These are phyloP conservation scores for Rotaria magnacalcarata DNA, from an alignment of 2,888 invertebrate species.

Conservation along the genomic window DNA sequence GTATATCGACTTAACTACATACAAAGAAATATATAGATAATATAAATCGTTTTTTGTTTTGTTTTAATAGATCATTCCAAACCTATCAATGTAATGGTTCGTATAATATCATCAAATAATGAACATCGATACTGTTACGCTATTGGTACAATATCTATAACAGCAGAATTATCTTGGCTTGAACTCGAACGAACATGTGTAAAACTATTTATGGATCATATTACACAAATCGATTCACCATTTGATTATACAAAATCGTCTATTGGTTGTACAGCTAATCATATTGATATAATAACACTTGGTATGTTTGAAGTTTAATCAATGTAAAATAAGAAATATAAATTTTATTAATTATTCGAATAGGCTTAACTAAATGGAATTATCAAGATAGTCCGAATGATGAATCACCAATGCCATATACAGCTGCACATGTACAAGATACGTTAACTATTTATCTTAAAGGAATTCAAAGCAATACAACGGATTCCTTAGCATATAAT, in stretches of 20 bases:
- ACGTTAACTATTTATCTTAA: neutral
- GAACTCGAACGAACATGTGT: neutral
- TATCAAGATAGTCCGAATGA: slow-evolving; percentile 32
- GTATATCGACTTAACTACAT: neutral
- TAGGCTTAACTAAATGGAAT: slow-evolving; percentile 15
- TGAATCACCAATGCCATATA: neutral
- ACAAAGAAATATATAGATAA: no score
- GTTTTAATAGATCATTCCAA: neutral
- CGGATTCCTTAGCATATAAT: neutral
- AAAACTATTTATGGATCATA: neutral
- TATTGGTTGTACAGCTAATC: slow-evolving; percentile 4
- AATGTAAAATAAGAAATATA: no score
- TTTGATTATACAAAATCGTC: slow-evolving; percentile 32
- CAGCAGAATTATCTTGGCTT: slow-evolving; percentile 8
- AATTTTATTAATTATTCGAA: neutral
- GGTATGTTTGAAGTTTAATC: neutral
- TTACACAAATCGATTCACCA: slow-evolving; percentile 11
- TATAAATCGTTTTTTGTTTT: neutral
- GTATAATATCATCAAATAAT: neutral
- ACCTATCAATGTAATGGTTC: neutral
- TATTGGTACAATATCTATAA: neutral
- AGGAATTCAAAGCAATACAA: neutral
- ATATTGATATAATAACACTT: neutral
- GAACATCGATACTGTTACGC: slow-evolving; percentile 2
- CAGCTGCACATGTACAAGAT: slow-evolving; percentile 7